Conservation (phyloP, 2,888 invertebrate genomes). For the Scaptomyza flava region DNA sequence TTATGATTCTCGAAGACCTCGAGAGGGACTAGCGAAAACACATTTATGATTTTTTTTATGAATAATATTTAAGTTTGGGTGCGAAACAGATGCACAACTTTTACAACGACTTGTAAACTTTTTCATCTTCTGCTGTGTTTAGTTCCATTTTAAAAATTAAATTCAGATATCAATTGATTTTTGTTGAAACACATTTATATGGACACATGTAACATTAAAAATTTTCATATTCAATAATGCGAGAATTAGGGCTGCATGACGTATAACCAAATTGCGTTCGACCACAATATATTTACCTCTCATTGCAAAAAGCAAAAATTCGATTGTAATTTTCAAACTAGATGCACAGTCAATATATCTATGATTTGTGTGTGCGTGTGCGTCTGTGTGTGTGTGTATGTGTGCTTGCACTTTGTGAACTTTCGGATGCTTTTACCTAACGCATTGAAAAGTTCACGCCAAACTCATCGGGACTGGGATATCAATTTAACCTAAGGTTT, state of each 20-base stretch:
- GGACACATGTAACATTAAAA: neutral
- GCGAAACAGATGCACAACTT: too few relatives aligned
- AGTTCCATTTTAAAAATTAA: too few relatives aligned
- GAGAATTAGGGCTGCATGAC: neutral
- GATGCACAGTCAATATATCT: neutral
- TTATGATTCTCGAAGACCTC: too few relatives aligned
- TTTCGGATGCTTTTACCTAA: conserved; percentile 20
- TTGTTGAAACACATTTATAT: too few relatives aligned
- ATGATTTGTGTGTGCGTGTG: neutral
- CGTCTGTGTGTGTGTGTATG: neutral
- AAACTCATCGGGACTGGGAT: conserved; percentile 30
- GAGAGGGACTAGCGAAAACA: too few relatives aligned
- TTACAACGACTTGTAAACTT: too few relatives aligned
- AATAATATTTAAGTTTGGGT: too few relatives aligned
- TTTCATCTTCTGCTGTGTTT: too few relatives aligned
- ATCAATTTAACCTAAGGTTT: conserved; percentile 53
- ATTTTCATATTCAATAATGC: neutral
- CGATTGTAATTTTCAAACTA: neutral
- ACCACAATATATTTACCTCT: neutral
- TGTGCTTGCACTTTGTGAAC: conserved; percentile 4
- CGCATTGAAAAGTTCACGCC: conserved; percentile 34
- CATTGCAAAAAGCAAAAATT: neutral
- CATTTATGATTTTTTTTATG: too few relatives aligned
- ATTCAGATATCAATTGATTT: too few relatives aligned
- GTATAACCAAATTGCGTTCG: neutral